phyloP scores from a whole-genome alignment of 37 sponge, comb jelly and placozoan species.

The Chondrosia reniformis region DNA sequence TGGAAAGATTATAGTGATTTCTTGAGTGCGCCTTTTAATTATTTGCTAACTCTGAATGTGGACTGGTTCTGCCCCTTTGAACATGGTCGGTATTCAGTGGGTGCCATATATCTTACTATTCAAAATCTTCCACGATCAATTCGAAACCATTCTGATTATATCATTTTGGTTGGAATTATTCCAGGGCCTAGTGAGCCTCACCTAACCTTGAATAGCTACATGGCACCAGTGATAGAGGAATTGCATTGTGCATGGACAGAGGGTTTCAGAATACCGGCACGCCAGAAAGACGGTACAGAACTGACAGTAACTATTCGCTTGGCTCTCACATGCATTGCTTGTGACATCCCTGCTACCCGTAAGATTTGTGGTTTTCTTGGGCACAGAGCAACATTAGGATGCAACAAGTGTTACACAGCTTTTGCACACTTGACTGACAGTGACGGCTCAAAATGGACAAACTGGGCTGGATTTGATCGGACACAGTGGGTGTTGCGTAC shows the following conservation, averaged over 20 bases:
- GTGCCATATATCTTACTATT: slow-evolving; percentile 53
- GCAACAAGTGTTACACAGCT: slow-evolving; percentile 34
- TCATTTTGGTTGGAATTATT: slow-evolving; percentile 47
- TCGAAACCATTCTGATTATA: slow-evolving; percentile 36
- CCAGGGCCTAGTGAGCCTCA: slow-evolving; percentile 53
- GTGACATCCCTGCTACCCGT: slow-evolving; percentile 62
- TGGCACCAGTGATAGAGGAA: slow-evolving; percentile 47
- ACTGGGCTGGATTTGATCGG: slow-evolving; percentile 44
- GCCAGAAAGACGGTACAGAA: neutral
- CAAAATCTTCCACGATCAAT: slow-evolving; percentile 45
- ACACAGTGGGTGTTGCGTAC: slow-evolving; percentile 13
- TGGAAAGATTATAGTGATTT: slow-evolving; percentile 35
- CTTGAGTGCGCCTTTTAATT: slow-evolving; percentile 28
- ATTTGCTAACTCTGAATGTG: slow-evolving; percentile 45
- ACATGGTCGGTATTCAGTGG: slow-evolving; percentile 43
- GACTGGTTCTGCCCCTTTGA: slow-evolving; percentile 45
- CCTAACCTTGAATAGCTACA: slow-evolving; percentile 45
- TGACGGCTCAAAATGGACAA: slow-evolving; percentile 1
- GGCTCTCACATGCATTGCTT: slow-evolving; percentile 30
- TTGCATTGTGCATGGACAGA: slow-evolving; percentile 6
- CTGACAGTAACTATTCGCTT: slow-evolving; percentile 23
- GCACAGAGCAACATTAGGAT: slow-evolving; percentile 37
- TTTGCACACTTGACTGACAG: slow-evolving; percentile 21
- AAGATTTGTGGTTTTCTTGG: slow-evolving; percentile 63
- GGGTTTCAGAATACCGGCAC: neutral